These are phyloP conservation scores for Hoplostethus atlanticus DNA, from an alignment of 2,797 vertebrate species.

Conservation along the genomic window DNA sequence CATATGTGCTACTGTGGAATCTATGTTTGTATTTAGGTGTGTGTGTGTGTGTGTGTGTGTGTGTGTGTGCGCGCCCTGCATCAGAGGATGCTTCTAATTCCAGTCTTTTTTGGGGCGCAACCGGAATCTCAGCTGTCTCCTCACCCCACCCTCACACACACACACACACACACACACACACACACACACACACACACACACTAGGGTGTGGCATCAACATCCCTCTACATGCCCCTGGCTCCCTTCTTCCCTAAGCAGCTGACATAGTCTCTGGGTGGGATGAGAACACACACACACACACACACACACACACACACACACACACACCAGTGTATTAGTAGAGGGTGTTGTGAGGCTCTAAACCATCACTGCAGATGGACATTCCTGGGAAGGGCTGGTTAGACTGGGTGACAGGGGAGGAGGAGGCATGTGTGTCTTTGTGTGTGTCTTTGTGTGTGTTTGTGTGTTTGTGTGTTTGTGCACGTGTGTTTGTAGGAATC, in stretches of 20 bases:
- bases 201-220: constrained; percentile 79
- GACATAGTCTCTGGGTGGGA: constrained; percentile 68
- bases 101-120: constrained; percentile 79
- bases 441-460: neutral
- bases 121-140: constrained; percentile 86
- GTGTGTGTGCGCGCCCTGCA: constrained; percentile 25
- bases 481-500: constrained; percentile 37
- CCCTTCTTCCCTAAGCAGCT: constrained; percentile 71
- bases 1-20: constrained; percentile 69
- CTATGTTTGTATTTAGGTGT: constrained; percentile 68
- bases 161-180: constrained; percentile 23
- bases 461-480: constrained; percentile 7
- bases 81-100: constrained; percentile 85
- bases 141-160: constrained; percentile 63
- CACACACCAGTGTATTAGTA: constrained; percentile 34
- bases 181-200: constrained; percentile 41
- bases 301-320: constrained; percentile 15
- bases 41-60: constrained; percentile 22
- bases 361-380: constrained; percentile 77
- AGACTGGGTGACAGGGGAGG: constrained; percentile 67
- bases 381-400: constrained; percentile 82
- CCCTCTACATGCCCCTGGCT: constrained; percentile 66
- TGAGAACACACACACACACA: constrained; percentile 36
- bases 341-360: constrained; percentile 50
- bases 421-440: constrained; percentile 30